These are phyloP conservation scores for Platycercus adscitus DNA, from an alignment of 2,113 vertebrate species.

Conservation along the genomic window DNA sequence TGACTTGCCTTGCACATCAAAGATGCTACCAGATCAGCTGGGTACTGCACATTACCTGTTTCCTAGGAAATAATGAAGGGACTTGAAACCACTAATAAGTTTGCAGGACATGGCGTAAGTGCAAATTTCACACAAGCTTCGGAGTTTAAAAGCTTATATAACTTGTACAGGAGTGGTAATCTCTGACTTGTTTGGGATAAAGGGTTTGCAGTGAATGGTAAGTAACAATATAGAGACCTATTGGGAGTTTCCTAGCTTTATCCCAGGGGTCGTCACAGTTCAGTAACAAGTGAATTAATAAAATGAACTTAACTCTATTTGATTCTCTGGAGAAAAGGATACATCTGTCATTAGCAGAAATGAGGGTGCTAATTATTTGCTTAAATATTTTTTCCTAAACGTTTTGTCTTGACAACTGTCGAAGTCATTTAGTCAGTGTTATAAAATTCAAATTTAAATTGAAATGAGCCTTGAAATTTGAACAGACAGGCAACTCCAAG, in stretches of 20 bases:
- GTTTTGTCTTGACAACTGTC: constrained; percentile 14
- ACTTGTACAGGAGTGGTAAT: not conserved
- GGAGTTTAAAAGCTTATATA: not conserved
- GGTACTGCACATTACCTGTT: not conserved
- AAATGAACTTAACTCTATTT: constrained; percentile 35
- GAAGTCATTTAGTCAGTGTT: constrained; percentile 38
- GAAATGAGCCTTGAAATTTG: constrained; percentile 54
- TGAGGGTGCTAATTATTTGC: constrained; percentile 18
- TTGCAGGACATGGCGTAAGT: not conserved
- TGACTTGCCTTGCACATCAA: not conserved
- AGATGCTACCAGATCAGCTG: not conserved
- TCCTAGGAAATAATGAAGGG: not conserved
- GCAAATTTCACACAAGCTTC: not conserved
- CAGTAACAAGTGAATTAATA: not conserved
- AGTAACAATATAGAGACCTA: not conserved
- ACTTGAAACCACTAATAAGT: not conserved
- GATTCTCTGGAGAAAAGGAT: constrained; percentile 20
- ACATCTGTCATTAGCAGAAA: constrained; percentile 34
- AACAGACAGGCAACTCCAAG: not conserved
- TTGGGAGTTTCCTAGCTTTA: not conserved
- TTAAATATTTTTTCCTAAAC: constrained; percentile 55
- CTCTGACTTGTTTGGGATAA: not conserved
- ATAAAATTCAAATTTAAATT: constrained; percentile 31
- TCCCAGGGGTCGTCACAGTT: constrained; percentile 12
- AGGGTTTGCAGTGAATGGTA: not conserved